Base-by-base conservation (phyloP, 2,113 vertebrate genomes). In the Entomyzon cyanotis region DNA sequence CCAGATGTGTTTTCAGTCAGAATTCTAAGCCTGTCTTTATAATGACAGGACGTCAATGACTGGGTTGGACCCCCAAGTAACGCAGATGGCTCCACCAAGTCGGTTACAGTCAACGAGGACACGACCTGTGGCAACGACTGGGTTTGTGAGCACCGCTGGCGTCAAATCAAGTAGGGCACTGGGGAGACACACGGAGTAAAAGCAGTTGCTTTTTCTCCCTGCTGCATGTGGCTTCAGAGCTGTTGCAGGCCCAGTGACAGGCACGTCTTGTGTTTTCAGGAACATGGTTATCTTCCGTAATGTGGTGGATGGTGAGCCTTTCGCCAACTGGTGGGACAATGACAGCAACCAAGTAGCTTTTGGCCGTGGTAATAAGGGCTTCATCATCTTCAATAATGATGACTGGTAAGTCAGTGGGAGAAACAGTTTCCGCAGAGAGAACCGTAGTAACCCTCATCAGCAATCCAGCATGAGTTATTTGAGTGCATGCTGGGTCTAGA, bases 301-400 rank as follows among this genome's bases (percentile, higher is more conserved):
- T 0, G 98, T 98, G 53, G 99, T 98, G 35, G 95, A 98, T 1
- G 98, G 98, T 47, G 94, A 99, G 60, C 89, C 98, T 87, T 98
- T 99, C n/a, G 89, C 97, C 77, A 99, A 99, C 97, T 99, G 99
- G 99, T 99, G 99, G 99, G 99, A 99, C 94, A 99, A 99, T 15
- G 95, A 78, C 15, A 98, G 95, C 97, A 99, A 99, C 93, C 99
- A 99, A 97, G 97, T 99, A 14, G 99, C 99, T 42, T 99, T 99
- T 95, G 98, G 99, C 35, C 99, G 99, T 84, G 99, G 99, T 23
- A 97, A 98, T 70, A 98, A 91, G 81, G 80, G 84, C 47, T 87
- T 87, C 84, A 79, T 87, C 64, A 77, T 87, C 65, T 83, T 83
- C 80, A 83, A 83, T 60, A 83, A 83, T 16, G 80, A 83, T 35